A percentile compares a stretch with the other conserved stretches of the same genome.
Evolutionary conservation across 2,888 invertebrate genomes (phyloP).

Genomic region (Callimorpha dominula): DNA sequence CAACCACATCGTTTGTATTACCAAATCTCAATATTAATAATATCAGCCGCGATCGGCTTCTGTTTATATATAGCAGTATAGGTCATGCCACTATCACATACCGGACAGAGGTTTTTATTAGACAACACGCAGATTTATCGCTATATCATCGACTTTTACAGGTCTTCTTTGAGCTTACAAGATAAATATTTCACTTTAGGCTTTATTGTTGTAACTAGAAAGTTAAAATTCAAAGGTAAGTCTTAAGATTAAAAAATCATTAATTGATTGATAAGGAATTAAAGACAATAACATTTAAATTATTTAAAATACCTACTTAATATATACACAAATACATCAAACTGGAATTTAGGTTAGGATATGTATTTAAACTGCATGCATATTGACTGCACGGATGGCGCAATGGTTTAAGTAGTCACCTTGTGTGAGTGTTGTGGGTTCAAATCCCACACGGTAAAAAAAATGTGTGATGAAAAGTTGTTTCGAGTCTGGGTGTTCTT

Average conservation of each 20-base stretch:
- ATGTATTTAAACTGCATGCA: too few species aligned
- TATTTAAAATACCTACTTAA: too few species aligned
- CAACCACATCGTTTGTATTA: slow-evolving; percentile 6
- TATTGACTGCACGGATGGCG: too few species aligned
- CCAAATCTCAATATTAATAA: slow-evolving; percentile 18
- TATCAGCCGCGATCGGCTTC: slow-evolving; percentile 10
- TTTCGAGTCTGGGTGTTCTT: too few species aligned
- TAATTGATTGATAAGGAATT: too few species aligned
- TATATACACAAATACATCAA: too few species aligned
- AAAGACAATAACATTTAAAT: too few species aligned
- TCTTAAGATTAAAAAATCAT: background rate
- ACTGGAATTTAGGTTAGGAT: too few species aligned
- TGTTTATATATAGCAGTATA: slow-evolving; percentile 25
- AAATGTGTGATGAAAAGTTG: too few species aligned
- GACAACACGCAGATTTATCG: slow-evolving; percentile 45
- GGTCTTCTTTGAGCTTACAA: background rate
- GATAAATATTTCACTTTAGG: background rate
- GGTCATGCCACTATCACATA: background rate
- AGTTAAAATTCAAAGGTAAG: background rate
- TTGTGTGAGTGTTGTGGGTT: too few species aligned
- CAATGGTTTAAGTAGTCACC: too few species aligned
- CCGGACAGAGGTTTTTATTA: slow-evolving; percentile 40
- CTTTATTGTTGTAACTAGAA: background rate
- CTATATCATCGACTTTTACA: background rate
- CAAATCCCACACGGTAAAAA: too few species aligned